phyloP scores from a whole-genome alignment of 2,797 vertebrate species.

The Geotrypetes seraphini region DNA sequence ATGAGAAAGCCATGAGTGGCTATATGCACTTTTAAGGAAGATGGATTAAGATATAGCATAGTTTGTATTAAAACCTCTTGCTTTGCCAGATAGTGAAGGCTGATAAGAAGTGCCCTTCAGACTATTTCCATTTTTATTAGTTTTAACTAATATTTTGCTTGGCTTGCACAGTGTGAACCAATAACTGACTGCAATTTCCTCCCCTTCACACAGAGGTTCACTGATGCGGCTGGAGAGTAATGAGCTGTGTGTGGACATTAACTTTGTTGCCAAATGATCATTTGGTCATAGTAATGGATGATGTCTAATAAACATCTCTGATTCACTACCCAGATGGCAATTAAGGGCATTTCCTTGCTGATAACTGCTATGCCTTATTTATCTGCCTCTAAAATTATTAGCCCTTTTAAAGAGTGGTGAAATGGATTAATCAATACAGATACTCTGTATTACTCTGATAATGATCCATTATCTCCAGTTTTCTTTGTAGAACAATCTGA shows the following conservation, averaged over 20 bases:
- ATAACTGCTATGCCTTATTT: conserved; percentile 28
- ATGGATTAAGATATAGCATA: not conserved
- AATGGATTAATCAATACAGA: conserved; percentile 42
- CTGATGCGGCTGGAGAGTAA: not conserved
- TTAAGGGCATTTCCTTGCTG: conserved; percentile 33
- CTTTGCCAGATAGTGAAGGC: not conserved
- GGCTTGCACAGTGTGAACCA: not conserved
- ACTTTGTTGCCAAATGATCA: not conserved
- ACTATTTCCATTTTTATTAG: not conserved
- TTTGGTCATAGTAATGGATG: conserved; percentile 3
- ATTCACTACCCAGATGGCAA: conserved; percentile 8
- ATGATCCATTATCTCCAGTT: conserved; percentile 38
- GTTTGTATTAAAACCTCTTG: not conserved
- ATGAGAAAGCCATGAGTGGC: not conserved
- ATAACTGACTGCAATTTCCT: not conserved
- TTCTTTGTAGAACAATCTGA: conserved; percentile 29
- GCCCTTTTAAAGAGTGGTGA: conserved; percentile 24
- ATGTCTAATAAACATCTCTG: conserved; percentile 4
- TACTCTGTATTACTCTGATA: conserved; percentile 31
- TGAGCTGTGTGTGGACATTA: conserved; percentile 1
- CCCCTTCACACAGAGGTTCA: too few relatives aligned
- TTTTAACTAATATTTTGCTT: not conserved
- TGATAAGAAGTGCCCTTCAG: not conserved
- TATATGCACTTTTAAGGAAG: not conserved
- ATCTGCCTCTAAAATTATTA: conserved; percentile 43